Percentiles rank a stretch among this genome's conserved stretches.
Evolutionary conservation across 1,140 invertebrate genomes (phyloP).

Genomic region (Centruroides vittatus): DNA sequence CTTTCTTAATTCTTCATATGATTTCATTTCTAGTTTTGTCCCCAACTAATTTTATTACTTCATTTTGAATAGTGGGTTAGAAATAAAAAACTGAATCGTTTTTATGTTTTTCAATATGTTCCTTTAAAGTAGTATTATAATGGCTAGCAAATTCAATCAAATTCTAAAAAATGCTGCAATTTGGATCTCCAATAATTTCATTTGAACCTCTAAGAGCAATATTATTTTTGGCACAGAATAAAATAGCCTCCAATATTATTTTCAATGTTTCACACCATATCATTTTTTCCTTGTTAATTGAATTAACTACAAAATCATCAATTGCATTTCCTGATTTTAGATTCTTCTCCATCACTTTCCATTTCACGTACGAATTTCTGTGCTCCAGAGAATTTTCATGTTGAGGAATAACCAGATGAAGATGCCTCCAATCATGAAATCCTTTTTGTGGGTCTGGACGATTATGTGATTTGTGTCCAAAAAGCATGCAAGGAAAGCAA

Average conservation of each 20-base stretch:
- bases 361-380: neutral
- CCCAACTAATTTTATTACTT: slow-evolving; percentile 8
- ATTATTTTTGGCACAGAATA: neutral
- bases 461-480: neutral
- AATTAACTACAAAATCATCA: neutral
- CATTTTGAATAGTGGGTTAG: slow-evolving; percentile 11
- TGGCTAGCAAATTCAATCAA: slow-evolving; percentile 1
- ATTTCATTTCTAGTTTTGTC: slow-evolving; percentile 4
- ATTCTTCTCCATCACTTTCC: neutral
- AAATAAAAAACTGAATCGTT: slow-evolving; percentile 1
- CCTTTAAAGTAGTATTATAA: neutral
- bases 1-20: neutral
- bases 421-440: neutral
- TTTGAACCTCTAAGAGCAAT: neutral
- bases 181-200: slow-evolving; percentile 2
- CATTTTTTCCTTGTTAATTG: neutral
- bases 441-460: neutral
- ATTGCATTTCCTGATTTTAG: neutral
- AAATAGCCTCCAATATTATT: neutral
- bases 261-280: no score
- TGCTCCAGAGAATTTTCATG: neutral
- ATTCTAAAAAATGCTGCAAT: neutral
- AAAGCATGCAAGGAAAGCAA: neutral
- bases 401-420: no score
- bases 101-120: neutral